These are phyloP conservation scores for Trichomalopsis sarcophagae DNA, from an alignment of 1,140 invertebrate species.

Conservation along the genomic window DNA sequence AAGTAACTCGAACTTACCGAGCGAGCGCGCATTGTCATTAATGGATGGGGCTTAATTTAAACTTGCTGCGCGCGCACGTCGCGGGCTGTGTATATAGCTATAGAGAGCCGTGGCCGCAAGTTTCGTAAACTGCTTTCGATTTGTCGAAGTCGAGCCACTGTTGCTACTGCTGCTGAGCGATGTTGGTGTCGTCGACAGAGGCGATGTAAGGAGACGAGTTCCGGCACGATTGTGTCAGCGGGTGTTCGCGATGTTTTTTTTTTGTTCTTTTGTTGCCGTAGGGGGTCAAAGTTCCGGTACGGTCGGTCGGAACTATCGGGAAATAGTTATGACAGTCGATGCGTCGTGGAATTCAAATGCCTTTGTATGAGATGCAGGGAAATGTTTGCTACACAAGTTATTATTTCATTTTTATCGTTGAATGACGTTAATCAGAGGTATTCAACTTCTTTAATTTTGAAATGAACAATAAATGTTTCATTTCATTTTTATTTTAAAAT, in stretches of 20 bases:
- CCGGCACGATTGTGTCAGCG: neutral
- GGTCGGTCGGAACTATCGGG: neutral
- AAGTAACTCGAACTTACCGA: conserved; percentile 41
- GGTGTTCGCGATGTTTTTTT: neutral
- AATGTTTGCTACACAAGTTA: too few relatives aligned
- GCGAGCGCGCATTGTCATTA: conserved; percentile 52
- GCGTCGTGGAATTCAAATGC: neutral
- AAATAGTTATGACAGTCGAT: neutral
- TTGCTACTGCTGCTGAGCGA: neutral
- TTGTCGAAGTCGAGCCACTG: neutral
- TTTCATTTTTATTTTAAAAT: too few relatives aligned
- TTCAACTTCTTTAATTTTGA: too few relatives aligned
- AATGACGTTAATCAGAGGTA: too few relatives aligned
- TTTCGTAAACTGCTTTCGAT: conserved; percentile 53
- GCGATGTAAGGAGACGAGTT: conserved; percentile 4
- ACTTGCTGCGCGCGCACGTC: conserved; percentile 42
- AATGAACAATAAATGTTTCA: too few relatives aligned
- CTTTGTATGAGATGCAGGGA: neutral
- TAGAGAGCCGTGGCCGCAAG: conserved; percentile 10
- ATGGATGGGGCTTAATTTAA: conserved; percentile 54
- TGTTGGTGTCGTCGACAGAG: neutral
- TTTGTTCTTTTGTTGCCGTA: too few relatives aligned
- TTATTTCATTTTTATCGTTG: too few relatives aligned
- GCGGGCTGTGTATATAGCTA: neutral
- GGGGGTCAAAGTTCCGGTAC: neutral